Evolutionary conservation across 2,888 invertebrate genomes (phyloP).

Genomic region (Trichopria drosophilae): DNA sequence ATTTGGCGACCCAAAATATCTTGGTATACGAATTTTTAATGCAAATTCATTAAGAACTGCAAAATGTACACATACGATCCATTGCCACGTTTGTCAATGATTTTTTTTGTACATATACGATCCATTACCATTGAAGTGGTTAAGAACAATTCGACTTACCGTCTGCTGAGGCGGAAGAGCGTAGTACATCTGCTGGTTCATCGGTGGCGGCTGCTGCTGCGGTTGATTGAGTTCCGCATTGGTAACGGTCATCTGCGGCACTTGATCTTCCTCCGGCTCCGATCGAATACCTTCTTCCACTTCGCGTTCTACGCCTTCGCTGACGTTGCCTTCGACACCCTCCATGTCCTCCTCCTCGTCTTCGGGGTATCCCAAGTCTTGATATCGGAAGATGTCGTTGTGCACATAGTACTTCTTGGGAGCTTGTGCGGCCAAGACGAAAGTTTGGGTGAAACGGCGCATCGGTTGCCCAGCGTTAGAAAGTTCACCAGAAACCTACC

Average conservation of each 20-base stretch:
- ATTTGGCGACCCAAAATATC: too few relatives aligned
- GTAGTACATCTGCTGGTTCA: constrained; percentile 43
- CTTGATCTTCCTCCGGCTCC: constrained; percentile 68
- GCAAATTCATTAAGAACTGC: too few relatives aligned
- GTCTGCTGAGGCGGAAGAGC: constrained; percentile 44
- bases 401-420: constrained; percentile 98
- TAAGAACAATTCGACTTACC: constrained; percentile 34
- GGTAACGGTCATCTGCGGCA: constrained; percentile 43
- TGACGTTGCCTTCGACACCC: constrained; percentile 45
- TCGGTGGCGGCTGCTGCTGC: constrained; percentile 43
- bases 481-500: constrained; percentile 88
- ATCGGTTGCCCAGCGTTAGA: constrained; percentile 96
- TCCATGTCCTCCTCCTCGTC: constrained; percentile 53
- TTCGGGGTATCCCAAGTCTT: constrained; percentile 63
- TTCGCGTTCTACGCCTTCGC: constrained; percentile 50
- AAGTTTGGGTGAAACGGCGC: constrained; percentile 97
- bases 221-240: constrained; percentile 41
- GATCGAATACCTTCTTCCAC: constrained; percentile 69
- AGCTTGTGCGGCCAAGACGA: constrained; percentile 92
- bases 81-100: too few relatives aligned
- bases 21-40: too few relatives aligned
- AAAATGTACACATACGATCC: too few relatives aligned
- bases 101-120: too few relatives aligned
- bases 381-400: constrained; percentile 98
- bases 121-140: too few relatives aligned